Base-by-base conservation (phyloP, 2,113 vertebrate species). In the Corvus hawaiiensis region DNA sequence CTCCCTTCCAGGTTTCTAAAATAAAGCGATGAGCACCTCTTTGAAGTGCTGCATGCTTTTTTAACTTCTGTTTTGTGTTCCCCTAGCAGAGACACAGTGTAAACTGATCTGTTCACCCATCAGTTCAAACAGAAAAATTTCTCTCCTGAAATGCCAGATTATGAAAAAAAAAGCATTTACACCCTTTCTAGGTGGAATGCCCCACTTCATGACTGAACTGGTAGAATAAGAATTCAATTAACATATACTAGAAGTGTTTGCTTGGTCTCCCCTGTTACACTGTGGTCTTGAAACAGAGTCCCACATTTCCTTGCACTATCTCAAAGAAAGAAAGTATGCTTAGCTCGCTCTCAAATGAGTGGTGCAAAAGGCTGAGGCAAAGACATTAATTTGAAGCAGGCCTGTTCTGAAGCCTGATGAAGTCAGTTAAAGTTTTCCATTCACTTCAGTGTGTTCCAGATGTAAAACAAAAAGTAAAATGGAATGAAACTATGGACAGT, bases 41-140 rank as follows among this genome's bases (percentile, higher is more conserved):
- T 96, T 96, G 97, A 97, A 96, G 94, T 90, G 82, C 63, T 94
- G 75, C 69, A 71, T 86, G 96, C 90, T 95, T 96, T 87, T 95
- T 78, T 90, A 87, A 96, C 94, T 94, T 97, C 54, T 95, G 6
- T 78, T 93, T 93, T 94, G 75, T 95, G 94, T 94, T 93, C 39
- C 44, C 39, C 73, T 75, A 76, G 82, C 68, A 94, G 74, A 94
- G 79, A 93, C 88, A 89, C 26, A 72, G 81, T 23, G 39, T 91
- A 95, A 96, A 82, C 64, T 84, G 89, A 87, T 97, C 63, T 68
- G 74, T 87, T 97, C 93, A 91, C 83, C 93, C 76, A 95, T 93
- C 88, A 93, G 79, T 91, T 95, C 76, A 95, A 93, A 96, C 59
- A 69, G 75, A 87, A 90, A 44, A 35, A 43, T 90, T 96, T 90